phyloP scores from a whole-genome alignment of 1,140 invertebrate genomes.

The Drosophila arizonae region DNA sequence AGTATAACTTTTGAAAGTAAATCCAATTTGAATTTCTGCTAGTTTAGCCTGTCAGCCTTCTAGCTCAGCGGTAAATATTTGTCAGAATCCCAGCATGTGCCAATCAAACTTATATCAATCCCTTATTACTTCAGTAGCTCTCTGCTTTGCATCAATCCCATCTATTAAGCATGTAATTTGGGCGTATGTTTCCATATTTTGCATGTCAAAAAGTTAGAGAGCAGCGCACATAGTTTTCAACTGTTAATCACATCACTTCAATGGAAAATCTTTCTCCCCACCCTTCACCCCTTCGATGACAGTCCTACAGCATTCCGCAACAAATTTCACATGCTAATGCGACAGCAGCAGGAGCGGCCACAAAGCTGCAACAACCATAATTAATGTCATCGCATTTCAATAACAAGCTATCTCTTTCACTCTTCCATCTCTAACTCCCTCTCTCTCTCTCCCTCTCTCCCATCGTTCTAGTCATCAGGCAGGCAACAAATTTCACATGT shows the following conservation, averaged over 20 bases:
- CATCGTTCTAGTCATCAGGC: neutral
- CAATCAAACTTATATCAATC: too few relatives aligned
- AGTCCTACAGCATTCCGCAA: constrained; percentile 8
- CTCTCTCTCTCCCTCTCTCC: neutral
- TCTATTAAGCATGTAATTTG: neutral
- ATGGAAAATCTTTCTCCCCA: neutral
- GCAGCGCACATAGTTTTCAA: neutral
- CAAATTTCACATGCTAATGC: constrained; percentile 1
- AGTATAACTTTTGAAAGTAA: too few relatives aligned
- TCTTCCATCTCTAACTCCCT: neutral
- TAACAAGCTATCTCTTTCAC: neutral
- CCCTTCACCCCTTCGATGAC: neutral
- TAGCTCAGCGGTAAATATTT: too few relatives aligned
- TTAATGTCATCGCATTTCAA: constrained; percentile 31
- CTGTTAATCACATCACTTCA: neutral
- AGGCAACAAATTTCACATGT: constrained; percentile 29
- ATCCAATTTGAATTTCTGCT: too few relatives aligned
- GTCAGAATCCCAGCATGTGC: too few relatives aligned
- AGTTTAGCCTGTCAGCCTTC: too few relatives aligned
- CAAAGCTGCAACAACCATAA: constrained; percentile 19
- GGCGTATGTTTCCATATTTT: neutral
- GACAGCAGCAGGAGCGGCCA: constrained; percentile 2
- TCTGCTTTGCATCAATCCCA: too few relatives aligned
- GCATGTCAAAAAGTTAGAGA: neutral
- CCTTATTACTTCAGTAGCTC: too few relatives aligned